Conservation (phyloP, 1,140 invertebrate species). For the Phthorimaea operculella region DNA sequence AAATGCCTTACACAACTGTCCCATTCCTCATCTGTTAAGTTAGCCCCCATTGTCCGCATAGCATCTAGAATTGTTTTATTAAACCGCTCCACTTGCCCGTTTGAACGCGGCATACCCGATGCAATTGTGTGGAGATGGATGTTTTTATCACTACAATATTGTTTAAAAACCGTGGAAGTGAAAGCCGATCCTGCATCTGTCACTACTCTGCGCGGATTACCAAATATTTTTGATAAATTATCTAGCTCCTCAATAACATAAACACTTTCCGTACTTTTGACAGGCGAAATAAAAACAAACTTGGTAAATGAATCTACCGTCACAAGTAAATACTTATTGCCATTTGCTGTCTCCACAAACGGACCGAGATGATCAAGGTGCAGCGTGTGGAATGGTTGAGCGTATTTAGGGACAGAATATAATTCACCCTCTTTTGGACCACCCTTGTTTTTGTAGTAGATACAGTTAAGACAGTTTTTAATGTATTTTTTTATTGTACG, state of each 20-base stretch:
- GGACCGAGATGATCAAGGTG: not conserved
- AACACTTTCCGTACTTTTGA: not conserved
- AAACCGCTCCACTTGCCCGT: constrained; percentile 2
- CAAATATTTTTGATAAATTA: constrained; percentile 1
- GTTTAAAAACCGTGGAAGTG: not conserved
- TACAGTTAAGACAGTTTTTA: constrained; percentile 15
- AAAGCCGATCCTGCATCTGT: constrained; percentile 1
- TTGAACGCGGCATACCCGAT: constrained; percentile 3
- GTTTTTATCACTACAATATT: constrained; percentile 1
- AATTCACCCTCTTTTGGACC: constrained; percentile 11
- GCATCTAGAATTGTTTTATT: constrained; percentile 5
- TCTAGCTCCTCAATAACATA: constrained; percentile 1
- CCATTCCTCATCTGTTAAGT: not conserved
- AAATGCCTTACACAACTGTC: not conserved
- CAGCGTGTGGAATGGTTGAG: not conserved
- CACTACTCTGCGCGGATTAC: not conserved
- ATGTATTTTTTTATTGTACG: not conserved
- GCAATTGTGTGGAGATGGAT: not conserved
- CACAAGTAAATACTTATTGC: constrained; percentile 3
- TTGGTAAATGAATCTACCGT: constrained; percentile 2
- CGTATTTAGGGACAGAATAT: not conserved
- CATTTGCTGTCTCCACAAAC: not conserved
- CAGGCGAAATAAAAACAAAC: constrained; percentile 1
- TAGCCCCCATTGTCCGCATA: not conserved
- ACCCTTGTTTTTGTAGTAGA: constrained; percentile 13